Base-by-base conservation (phyloP, 2,888 invertebrate genomes). In the Agapostemon virescens region DNA sequence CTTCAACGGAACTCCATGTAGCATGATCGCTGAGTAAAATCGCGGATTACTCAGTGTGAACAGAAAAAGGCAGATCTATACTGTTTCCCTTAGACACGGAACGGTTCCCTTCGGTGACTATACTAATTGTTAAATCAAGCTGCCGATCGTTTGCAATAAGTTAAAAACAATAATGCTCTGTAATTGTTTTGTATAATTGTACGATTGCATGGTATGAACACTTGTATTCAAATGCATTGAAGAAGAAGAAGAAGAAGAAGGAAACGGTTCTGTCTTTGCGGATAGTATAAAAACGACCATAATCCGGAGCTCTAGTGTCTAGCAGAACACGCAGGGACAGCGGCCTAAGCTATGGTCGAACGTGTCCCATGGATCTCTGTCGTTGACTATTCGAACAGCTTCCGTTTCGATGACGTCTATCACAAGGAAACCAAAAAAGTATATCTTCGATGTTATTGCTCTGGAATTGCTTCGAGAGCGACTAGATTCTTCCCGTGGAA, bases 401-500 rank as follows among this genome's bases (percentile, higher is more conserved):
- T 70, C 61, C 61, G 17, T 33, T 17, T 33, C 61, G 63, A 58
- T 61, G 76, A 69, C 67, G 30, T 63, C 80, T 85, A 82, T 79
- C 82, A 76, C 82, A 84, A 72, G 63, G 42, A 33, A 77, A 75
- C 55, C 30, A 72, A 52, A 69, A 69, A 55, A 17, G 61, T 63
- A 68, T 49, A 68, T 75, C 69, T 75, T 68, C 79, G 58, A 40
- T 77, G 30, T 79, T 71, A 69, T 66, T 75, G 69, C 74, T 68
- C 69, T 73, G 66, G 52, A 61, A 69, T 55, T 33, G 61, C 33
- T 20, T 70, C 33, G 49, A 75, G 77, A 79, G 68, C 84, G 86
- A 86, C 86, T 87, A 86, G 87, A 87, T 79, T 84, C 76, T 69
- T 79, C 74, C 66, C 71, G 26, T 64, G 64, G 69, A 79, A 69